Conservation (phyloP, 2,113 vertebrate species). For the Apistogramma diplotaenia region DNA sequence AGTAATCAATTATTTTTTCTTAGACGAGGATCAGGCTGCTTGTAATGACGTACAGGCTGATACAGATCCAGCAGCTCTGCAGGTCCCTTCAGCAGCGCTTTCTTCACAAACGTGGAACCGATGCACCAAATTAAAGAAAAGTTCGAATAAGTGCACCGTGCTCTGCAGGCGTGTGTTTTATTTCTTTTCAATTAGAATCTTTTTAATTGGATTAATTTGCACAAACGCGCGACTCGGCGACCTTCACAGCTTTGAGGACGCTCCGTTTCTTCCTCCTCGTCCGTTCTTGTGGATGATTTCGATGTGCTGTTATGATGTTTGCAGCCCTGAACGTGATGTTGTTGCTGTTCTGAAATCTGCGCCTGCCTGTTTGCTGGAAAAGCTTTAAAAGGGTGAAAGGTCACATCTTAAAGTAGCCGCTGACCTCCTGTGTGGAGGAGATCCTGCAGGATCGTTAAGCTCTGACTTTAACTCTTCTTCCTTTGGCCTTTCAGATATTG, state of each 20-base stretch:
- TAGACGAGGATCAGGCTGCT: rapidly evolving
- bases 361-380: too few relatives aligned
- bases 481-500: slow-evolving; percentile 84
- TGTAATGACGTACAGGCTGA: not conserved
- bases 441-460: not conserved
- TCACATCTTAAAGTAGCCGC: not conserved
- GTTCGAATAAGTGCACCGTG: too few relatives aligned
- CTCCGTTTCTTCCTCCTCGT: rapidly evolving
- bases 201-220: not conserved
- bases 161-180: too few relatives aligned
- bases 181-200: not conserved
- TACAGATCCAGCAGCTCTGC: not conserved
- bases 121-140: too few relatives aligned
- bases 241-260: not conserved
- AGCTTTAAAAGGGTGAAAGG: too few relatives aligned
- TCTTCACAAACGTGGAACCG: too few relatives aligned
- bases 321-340: too few relatives aligned
- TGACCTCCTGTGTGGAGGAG: too few relatives aligned
- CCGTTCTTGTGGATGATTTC: not conserved
- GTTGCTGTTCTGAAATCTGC: too few relatives aligned
- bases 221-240: not conserved
- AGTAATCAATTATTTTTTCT: not conserved
- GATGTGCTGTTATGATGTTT: too few relatives aligned
- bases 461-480: not conserved
- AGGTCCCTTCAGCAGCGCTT: not conserved